Base-by-base conservation (phyloP, 2,888 invertebrate genomes). In the Philaethria dido region DNA sequence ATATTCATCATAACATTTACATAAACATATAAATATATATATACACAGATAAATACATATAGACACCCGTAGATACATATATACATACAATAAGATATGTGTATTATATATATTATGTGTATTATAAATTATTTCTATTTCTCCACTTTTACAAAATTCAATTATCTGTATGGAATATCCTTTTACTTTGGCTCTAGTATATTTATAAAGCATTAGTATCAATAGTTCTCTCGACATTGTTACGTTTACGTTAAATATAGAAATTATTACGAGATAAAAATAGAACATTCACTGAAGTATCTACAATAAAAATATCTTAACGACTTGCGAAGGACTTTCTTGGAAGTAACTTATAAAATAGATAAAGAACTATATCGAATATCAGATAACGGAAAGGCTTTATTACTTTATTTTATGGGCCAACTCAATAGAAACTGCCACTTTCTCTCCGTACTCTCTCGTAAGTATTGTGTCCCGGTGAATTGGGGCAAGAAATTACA, bases 401-500 rank as follows among this genome's bases (percentile, higher is more conserved):
- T 60, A 60, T 60, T 60, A 18, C 29, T 18, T 47, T 45, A 60
- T 47, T 60, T 60, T 60, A 60, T 47, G 33, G 33, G 20, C 20
- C 33, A 60, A 60, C 60, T 60, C 60, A 60, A 60, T 60, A 60
- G 52, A 52, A 52, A 60, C 29, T 18, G 18, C 14, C 60, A 57
- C 42, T 47, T 22, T 47, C 47, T 60, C 45, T 60, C 45, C 18
- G 25, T 45, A 60, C 60, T 60, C 59, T 59, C 42, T 47, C 25
- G 42, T 48, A n/a, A 59, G 64, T 48, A 64, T 59, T 64, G 64
- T 59, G 64, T 59, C 64, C 48, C 57, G 45, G 64, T 48, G 55
- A 61, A 64, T 64, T 64, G 60, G 52, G 73, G 71, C 70, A 73
- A 72, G 74, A 73, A 74, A 76, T 78, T 74, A 74, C 76, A 77